Evolutionary conservation across 2,888 invertebrate species (phyloP).

Genomic region (Cephus rjabovi): DNA sequence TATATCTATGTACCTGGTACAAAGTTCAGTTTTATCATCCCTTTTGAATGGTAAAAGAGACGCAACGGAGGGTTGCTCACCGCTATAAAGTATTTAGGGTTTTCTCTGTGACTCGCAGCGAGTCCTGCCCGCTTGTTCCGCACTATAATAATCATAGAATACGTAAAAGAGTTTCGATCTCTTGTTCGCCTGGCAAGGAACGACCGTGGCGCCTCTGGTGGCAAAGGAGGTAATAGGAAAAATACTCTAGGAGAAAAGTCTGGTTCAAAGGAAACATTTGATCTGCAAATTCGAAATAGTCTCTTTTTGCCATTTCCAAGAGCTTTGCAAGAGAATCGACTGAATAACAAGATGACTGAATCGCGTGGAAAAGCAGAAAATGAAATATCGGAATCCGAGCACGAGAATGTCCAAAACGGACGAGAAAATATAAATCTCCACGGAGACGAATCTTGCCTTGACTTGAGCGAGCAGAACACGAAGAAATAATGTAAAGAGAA

Average conservation of each 20-base stretch:
- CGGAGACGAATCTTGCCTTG: neutral
- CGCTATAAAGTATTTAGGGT: slow-evolving; percentile 17
- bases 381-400: neutral
- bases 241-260: neutral
- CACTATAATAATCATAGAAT: slow-evolving; percentile 24
- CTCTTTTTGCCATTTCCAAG: neutral
- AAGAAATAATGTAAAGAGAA: neutral
- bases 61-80: neutral
- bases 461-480: neutral
- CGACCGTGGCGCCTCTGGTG: neutral
- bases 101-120: neutral
- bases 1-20: neutral
- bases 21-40: neutral
- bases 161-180: slow-evolving; percentile 16
- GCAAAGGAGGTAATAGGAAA: neutral
- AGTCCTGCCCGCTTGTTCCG: neutral
- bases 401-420: neutral
- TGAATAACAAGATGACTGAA: neutral
- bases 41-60: neutral
- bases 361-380: neutral
- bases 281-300: neutral
- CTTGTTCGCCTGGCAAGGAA: neutral
- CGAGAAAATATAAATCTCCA: neutral
- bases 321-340: neutral
- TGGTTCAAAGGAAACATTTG: neutral